Base-by-base conservation (phyloP, 2,888 invertebrate genomes). In the Cabera pusaria region DNA sequence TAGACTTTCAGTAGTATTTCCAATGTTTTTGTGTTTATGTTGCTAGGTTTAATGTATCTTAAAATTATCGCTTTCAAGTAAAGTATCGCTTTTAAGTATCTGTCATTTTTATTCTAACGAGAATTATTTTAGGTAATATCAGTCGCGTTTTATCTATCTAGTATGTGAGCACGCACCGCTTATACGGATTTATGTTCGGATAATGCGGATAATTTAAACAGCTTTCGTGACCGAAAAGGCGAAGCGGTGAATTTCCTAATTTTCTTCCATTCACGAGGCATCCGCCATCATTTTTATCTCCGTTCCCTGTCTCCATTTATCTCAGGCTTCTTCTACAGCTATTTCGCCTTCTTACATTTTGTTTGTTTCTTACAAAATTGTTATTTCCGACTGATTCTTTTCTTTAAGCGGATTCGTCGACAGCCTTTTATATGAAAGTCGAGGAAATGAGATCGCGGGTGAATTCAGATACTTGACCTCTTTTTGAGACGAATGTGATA, bases 281-380 rank as follows among this genome's bases (percentile, higher is more conserved):
- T 84, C 82, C 85, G 81, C 82, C 84, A 81, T 86, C 83, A 84
- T 85, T 84, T 85, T 86, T 85, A 85, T 86, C 84, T 83, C 79
- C 82, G 82, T 82, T 77, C 76, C 59, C 67, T 76, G 81, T 78
- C 75, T 75, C 71, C 77, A 79, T 86, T 84, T 86, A 87, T 86
- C 84, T 83, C 72, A 59, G 66, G 71, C 68, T 73, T 71, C 72
- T 78, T 62, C 64, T 71, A 71, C 78, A 75, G 70, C 70, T 76
- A 81, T 74, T 40, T 80, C 78, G 65, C 71, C 68, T 72, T 74
- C 77, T 74, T 74, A 82, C 77, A 75, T 86, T 87, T 82, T 84
- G 80, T 84, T 85, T 86, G 83, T 86, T 81, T 83, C 81, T 77
- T 74, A 71, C 72, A 63, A 84, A 86, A 85, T 86, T 86, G 84